Percentiles rank a stretch among this genome's conserved stretches.
These are phyloP conservation scores for Solen grandis DNA, from an alignment of 1,140 invertebrate species.

Conservation along the genomic window DNA sequence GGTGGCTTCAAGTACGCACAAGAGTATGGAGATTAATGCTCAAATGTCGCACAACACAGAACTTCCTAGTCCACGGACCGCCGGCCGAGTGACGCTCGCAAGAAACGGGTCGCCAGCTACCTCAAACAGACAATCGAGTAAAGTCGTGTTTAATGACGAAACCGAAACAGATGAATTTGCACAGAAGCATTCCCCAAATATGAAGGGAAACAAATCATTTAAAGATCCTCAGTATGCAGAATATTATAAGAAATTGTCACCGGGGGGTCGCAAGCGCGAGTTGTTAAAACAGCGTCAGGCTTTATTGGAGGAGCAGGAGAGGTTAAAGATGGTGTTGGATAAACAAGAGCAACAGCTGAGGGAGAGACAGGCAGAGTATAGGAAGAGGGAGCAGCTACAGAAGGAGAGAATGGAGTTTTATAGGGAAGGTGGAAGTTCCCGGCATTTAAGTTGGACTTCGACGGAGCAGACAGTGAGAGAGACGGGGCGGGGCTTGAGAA, in stretches of 20 bases:
- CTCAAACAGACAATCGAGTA: constrained; percentile 39
- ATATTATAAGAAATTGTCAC: constrained; percentile 51
- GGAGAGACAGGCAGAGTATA: constrained; percentile 30
- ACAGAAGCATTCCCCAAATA: constrained; percentile 43
- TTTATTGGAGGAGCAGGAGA: constrained; percentile 46
- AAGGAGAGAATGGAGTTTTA: constrained; percentile 55
- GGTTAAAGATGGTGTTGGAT: constrained; percentile 25
- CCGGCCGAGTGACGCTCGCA: not conserved
- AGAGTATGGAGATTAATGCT: constrained; percentile 43
- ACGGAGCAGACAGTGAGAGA: constrained; percentile 18
- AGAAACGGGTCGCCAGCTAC: not conserved
- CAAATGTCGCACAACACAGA: constrained; percentile 21
- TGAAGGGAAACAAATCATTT: constrained; percentile 47
- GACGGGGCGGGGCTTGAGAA: not conserved
- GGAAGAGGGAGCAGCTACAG: constrained; percentile 39
- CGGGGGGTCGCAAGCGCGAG: constrained; percentile 36
- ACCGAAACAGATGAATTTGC: constrained; percentile 29
- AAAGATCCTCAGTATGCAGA: constrained; percentile 40
- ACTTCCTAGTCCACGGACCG: not conserved
- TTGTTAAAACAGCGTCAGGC: constrained; percentile 47
- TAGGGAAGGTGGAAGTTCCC: constrained; percentile 49
- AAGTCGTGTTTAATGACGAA: constrained; percentile 46
- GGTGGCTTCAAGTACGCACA: constrained; percentile 49
- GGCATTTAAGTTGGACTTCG: constrained; percentile 34
- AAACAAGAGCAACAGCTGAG: constrained; percentile 46